These are phyloP conservation scores for Harlomillsia oculata DNA, from an alignment of 1,140 invertebrate species.

Conservation along the genomic window DNA sequence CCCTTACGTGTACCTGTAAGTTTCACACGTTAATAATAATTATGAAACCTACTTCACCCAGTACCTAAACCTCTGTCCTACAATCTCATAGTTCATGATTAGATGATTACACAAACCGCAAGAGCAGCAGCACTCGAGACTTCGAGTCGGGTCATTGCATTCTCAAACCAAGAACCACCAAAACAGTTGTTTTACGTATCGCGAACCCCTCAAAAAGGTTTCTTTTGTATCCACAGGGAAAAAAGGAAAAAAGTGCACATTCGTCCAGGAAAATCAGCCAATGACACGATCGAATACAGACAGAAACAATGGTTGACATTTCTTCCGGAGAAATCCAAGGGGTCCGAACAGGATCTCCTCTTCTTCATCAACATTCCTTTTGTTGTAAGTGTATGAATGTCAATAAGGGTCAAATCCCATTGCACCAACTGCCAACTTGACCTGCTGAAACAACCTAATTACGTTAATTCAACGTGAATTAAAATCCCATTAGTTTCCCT, in stretches of 20 bases:
- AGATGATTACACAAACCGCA: not conserved
- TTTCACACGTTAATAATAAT: not conserved
- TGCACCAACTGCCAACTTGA: no score
- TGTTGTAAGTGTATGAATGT: constrained; percentile 12
- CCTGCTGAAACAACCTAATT: no score
- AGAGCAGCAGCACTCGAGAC: not conserved
- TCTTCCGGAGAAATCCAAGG: constrained; percentile 1
- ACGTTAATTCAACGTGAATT: no score
- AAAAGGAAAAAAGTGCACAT: constrained; percentile 11
- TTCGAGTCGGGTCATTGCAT: not conserved
- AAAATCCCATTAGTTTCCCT: no score
- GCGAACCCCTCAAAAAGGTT: no score
- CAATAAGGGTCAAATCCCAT: no score
- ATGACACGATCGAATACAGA: constrained; percentile 9
- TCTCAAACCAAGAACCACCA: no score
- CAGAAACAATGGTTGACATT: constrained; percentile 9
- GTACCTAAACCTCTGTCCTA: not conserved
- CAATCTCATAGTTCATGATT: not conserved
- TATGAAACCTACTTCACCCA: not conserved
- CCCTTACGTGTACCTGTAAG: constrained; percentile 46
- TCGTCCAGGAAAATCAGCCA: not conserved
- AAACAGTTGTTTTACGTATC: no score
- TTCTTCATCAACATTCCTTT: constrained; percentile 20
- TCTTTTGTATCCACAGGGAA: not conserved
- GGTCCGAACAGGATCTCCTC: not conserved